A percentile compares a stretch with the other conserved stretches of the same genome.
Evolutionary conservation across 2,797 vertebrate species (phyloP).

Genomic region (Sarcophilus harrisii): DNA sequence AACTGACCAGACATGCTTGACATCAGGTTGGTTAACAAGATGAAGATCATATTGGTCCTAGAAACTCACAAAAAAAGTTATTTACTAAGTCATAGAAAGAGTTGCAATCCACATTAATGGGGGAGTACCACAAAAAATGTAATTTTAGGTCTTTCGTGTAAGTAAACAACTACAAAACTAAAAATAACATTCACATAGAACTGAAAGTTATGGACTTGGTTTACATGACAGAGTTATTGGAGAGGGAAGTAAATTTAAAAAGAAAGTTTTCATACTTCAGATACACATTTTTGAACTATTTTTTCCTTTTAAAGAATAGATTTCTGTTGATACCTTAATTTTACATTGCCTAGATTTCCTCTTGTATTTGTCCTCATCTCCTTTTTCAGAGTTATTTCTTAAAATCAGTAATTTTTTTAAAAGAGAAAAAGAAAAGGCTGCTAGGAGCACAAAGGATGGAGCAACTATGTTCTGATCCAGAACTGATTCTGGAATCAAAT

Average conservation of each 20-base stretch:
- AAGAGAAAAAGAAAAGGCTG: neutral
- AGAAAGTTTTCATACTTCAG: neutral
- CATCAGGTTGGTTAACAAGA: neutral
- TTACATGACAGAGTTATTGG: neutral
- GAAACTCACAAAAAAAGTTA: neutral
- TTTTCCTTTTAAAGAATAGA: neutral
- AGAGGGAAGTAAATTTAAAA: neutral
- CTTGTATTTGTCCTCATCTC: neutral
- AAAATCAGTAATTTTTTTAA: neutral
- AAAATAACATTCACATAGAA: conserved; percentile 47
- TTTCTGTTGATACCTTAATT: neutral
- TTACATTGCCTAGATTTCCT: neutral
- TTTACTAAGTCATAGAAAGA: neutral
- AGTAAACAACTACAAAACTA: conserved; percentile 18
- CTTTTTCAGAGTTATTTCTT: neutral
- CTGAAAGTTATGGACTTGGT: neutral
- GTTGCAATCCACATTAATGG: neutral
- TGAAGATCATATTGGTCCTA: neutral
- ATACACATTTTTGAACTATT: neutral
- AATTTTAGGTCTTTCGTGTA: neutral
- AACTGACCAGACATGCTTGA: neutral
- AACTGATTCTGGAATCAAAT: too few species aligned
- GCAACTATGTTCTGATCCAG: too few species aligned
- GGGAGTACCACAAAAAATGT: neutral
- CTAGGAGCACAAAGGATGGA: too few species aligned